Conservation (phyloP, 2,888 invertebrate genomes). For the Phytoseiulus persimilis region DNA sequence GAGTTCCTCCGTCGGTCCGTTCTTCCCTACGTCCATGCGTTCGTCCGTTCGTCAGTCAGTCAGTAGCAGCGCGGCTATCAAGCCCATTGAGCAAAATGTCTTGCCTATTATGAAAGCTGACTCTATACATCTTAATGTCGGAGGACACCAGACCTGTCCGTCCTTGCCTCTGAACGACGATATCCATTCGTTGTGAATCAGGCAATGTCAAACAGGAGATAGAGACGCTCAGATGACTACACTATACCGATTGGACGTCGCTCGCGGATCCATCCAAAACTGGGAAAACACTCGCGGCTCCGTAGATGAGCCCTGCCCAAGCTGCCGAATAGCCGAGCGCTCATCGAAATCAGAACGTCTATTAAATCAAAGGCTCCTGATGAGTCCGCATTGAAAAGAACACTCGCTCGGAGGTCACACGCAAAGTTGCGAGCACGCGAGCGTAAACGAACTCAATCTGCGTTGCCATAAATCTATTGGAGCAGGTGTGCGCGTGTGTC, state of each 20-base stretch:
- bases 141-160: not conserved
- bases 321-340: no score
- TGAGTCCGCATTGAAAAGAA: no score
- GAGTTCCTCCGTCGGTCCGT: no score
- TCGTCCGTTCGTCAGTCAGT: not conserved
- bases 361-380: no score
- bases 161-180: not conserved
- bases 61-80: not conserved
- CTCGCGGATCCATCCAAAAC: not conserved
- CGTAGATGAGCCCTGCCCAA: no score
- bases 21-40: no score
- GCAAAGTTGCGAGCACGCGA: not conserved
- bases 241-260: not conserved
- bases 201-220: not conserved
- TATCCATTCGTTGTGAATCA: not conserved
- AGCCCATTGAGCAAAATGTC: not conserved
- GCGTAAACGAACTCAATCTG: not conserved
- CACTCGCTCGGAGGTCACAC: no score
- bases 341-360: no score
- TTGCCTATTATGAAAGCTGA: not conserved
- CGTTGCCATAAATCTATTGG: not conserved
- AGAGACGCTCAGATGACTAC: not conserved
- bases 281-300: not conserved
- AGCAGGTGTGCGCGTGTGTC: not conserved
- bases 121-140: not conserved